Conservation (phyloP, 2,888 invertebrate species). For the Cryptocephalus moraei region DNA sequence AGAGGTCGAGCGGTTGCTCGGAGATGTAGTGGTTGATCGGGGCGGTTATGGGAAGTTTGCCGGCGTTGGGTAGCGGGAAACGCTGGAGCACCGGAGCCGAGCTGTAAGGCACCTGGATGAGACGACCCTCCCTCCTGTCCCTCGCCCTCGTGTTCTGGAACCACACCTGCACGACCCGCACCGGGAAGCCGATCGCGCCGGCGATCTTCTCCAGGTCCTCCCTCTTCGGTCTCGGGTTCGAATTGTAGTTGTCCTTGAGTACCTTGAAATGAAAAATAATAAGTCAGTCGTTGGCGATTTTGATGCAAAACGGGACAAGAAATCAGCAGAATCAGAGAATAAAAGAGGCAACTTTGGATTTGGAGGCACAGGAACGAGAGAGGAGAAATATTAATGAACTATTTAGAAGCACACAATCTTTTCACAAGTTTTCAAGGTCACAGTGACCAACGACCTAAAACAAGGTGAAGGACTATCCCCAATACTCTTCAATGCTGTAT, state of each 20-base stretch:
- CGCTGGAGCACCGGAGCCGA: conserved; percentile 27
- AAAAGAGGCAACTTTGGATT: too few species aligned
- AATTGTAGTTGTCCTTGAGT: conserved; percentile 78
- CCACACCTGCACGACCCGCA: conserved; percentile 86
- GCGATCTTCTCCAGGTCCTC: conserved; percentile 90
- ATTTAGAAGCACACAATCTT: too few species aligned
- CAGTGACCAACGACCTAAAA: too few species aligned
- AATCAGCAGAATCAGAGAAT: too few species aligned
- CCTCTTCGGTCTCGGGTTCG: conserved; percentile 87
- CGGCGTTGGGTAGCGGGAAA: conserved; percentile 5
- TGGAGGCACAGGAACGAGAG: too few species aligned
- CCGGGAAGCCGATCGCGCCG: conserved; percentile 60
- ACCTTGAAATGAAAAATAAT: too few species aligned
- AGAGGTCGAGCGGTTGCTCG: conserved; percentile 86
- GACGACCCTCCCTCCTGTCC: conserved; percentile 61
- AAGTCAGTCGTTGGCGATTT: too few species aligned
- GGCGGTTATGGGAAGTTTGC: conserved; percentile 4
- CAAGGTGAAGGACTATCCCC: too few species aligned
- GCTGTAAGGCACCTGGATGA: conserved; percentile 40
- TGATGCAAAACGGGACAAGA: too few species aligned
- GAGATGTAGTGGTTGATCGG: conserved; percentile 22
- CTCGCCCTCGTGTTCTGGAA: conserved; percentile 92
- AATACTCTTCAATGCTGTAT: too few species aligned
- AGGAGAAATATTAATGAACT: too few species aligned
- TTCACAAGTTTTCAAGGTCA: too few species aligned